Evolutionary conservation across 2,797 vertebrate genomes (phyloP), one percentile per base, ranked within the genome.

Genomic region (Coregonus sp.): DNA sequence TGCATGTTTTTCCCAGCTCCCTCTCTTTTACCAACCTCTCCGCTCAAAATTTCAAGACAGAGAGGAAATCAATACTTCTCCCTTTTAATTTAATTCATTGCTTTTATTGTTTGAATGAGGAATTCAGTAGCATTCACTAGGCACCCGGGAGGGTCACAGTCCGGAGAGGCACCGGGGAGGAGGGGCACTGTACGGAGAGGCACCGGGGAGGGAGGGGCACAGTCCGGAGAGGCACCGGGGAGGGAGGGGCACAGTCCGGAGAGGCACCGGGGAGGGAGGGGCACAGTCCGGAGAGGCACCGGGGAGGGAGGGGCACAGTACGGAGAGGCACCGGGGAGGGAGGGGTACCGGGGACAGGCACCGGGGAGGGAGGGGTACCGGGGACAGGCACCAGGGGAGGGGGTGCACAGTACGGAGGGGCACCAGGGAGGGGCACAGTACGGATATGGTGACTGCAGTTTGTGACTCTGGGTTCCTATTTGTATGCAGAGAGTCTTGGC

Each of bases 41-140:
- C 75, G 78, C 81, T 83, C 85, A 86, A 87, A 89, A 87, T 86
- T 86, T 89, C 87, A 69, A 79, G 74, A 84, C 78, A 80, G 72
- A 78, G 73, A 78, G 59, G 85, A 72, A 81, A 70, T 89, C 81
- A 87, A 18, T 86, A 86, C 61, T 65, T 74, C 70, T 76, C 81
- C 72, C 74, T 86, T 85, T 90, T 75, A 89, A 88, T 79, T 70
- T 31, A 63, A 37, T 50, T 75, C 71, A 79, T 75, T 65, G 68
- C 35, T 59, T 63, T 74, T 59, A 51, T 15, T 51, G 47, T 18
- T 59, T 73, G 11, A 72, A 75, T 56, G 4, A 5, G 54, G 18
- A 56, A 56, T 56, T 16, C 54, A 56, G 54, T 6, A 56, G 5
- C 18, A n/a, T 16, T 56, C 54, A 56, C 15, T 5, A 56, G 4